A percentile compares a stretch with the other conserved stretches of the same genome.
These are phyloP conservation scores for Serinus canaria DNA, from an alignment of 2,113 vertebrate species.

Conservation along the genomic window DNA sequence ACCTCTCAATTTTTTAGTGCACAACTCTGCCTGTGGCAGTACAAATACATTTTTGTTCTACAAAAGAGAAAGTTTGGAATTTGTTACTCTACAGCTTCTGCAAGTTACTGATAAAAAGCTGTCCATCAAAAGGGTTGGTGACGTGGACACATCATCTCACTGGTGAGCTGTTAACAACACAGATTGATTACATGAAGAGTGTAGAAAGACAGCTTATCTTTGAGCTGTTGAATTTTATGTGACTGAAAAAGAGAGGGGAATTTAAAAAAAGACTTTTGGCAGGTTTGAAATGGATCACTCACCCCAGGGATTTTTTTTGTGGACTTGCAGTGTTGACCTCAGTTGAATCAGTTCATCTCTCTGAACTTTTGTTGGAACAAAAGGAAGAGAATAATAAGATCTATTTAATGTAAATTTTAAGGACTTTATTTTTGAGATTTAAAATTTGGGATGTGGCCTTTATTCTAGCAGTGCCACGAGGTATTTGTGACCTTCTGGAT, in stretches of 20 bases:
- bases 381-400: neutral
- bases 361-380: neutral
- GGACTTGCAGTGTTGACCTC: neutral
- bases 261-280: neutral
- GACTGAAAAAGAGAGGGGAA: neutral
- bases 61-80: neutral
- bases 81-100: neutral
- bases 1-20: neutral
- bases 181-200: neutral
- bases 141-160: neutral
- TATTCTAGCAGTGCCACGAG: neutral
- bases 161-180: neutral
- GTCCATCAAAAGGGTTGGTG: slow-evolving; percentile 13
- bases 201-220: neutral
- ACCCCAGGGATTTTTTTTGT: neutral
- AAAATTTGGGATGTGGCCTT: neutral
- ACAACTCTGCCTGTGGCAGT: neutral
- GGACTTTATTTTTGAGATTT: neutral
- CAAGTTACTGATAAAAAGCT: slow-evolving; percentile 39
- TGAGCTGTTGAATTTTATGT: neutral
- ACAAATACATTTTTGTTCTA: neutral
- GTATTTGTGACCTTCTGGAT: neutral
- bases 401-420: neutral
- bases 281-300: neutral
- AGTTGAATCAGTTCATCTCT: neutral